Conservation (phyloP, 2,113 vertebrate genomes). For the Siphamia tubifer region DNA sequence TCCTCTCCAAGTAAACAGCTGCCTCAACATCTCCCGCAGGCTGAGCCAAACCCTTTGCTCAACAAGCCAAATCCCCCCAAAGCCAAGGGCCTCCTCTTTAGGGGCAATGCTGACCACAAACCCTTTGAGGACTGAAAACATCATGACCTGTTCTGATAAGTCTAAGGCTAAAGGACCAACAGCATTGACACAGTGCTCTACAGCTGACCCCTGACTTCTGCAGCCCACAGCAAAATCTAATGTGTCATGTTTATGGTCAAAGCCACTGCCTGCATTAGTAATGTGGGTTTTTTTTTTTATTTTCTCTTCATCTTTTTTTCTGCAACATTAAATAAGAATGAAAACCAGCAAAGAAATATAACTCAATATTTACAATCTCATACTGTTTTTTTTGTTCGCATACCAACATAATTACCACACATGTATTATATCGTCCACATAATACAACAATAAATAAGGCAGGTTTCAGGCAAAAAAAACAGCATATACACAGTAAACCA, state of each 20-base stretch:
- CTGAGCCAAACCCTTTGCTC: slow-evolving; percentile 53
- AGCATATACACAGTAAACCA: no score
- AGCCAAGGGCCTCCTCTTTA: slow-evolving; percentile 40
- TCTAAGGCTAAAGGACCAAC: background rate
- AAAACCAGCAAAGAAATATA: no score
- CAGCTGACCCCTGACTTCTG: background rate
- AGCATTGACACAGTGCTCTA: background rate
- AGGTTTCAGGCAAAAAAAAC: no score
- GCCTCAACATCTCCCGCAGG: slow-evolving; percentile 5
- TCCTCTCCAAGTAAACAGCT: slow-evolving; percentile 59
- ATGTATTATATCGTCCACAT: no score
- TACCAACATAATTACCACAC: no score
- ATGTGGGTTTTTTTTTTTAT: no score
- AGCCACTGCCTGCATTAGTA: slow-evolving; percentile 14
- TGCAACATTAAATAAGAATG: no score
- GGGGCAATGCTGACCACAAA: slow-evolving; percentile 22
- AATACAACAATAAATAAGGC: no score
- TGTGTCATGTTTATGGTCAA: slow-evolving; percentile 6
- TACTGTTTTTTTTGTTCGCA: no score
- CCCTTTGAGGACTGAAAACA: slow-evolving; percentile 23
- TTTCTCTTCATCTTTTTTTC: no score
- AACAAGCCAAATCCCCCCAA: slow-evolving; percentile 41
- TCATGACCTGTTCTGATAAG: slow-evolving; percentile 7
- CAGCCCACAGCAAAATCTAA: slow-evolving; percentile 9
- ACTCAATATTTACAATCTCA: no score